Evolutionary conservation across 2,113 vertebrate species (phyloP).

Genomic region (Saimiri boliviensis): DNA sequence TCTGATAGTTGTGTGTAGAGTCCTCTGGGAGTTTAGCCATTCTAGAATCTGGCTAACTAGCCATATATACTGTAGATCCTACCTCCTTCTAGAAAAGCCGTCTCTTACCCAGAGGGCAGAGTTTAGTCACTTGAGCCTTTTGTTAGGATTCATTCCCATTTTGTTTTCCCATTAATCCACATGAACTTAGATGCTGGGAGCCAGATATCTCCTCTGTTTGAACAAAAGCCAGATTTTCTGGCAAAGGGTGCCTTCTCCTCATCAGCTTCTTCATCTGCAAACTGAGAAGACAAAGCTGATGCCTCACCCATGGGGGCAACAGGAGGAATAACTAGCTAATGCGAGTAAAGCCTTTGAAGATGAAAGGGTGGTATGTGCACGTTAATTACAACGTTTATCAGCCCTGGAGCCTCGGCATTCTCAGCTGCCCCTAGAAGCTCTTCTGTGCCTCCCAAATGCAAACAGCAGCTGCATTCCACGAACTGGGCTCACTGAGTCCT

Average conservation of each 20-base stretch:
- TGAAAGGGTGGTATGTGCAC: constrained; percentile 58
- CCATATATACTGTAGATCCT: neutral
- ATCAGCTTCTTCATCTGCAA: constrained; percentile 54
- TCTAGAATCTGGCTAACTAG: neutral
- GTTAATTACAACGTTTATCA: constrained; percentile 76
- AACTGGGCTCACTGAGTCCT: neutral
- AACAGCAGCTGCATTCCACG: constrained; percentile 47
- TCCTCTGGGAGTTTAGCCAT: neutral
- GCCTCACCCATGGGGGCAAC: constrained; percentile 50
- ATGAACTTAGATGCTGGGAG: constrained; percentile 28
- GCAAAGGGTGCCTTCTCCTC: constrained; percentile 18
- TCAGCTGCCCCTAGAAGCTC: constrained; percentile 64
- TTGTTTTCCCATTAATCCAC: constrained; percentile 34
- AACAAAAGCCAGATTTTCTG: constrained; percentile 55
- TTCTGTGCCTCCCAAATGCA: constrained; percentile 20
- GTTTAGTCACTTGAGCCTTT: neutral
- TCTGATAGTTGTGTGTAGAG: neutral
- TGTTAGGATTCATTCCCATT: constrained; percentile 17
- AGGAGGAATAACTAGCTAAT: constrained; percentile 62
- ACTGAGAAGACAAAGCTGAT: constrained; percentile 54
- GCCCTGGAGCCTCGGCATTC: constrained; percentile 63
- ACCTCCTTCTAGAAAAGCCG: neutral
- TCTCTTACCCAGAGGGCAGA: neutral
- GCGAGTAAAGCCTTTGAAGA: constrained; percentile 70
- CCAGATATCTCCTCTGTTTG: constrained; percentile 55